Evolutionary conservation across 2,797 vertebrate species (phyloP).

Genomic region (Brotogeris chrysoptera): DNA sequence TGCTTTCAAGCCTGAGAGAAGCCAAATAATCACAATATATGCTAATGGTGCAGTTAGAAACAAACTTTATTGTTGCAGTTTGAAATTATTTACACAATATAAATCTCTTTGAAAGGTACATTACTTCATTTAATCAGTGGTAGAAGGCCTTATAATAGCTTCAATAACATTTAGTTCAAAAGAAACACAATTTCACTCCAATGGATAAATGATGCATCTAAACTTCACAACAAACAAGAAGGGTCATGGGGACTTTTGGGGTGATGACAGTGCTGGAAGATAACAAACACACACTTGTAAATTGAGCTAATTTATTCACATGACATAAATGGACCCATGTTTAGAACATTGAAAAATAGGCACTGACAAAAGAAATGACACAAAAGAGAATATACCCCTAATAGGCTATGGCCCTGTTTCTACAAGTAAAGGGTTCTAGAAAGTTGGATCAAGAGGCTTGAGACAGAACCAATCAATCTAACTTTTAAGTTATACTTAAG

Average conservation of each 20-base stretch:
- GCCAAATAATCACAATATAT: constrained; percentile 8
- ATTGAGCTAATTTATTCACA: constrained; percentile 57
- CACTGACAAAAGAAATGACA: neutral
- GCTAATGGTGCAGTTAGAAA: constrained; percentile 67
- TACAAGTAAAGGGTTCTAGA: neutral
- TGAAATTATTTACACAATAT: constrained; percentile 81
- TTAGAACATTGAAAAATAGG: constrained; percentile 46
- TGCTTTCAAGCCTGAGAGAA: neutral
- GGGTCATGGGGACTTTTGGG: neutral
- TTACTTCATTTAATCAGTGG: constrained; percentile 77
- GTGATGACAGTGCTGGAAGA: neutral
- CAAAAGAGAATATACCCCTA: constrained; percentile 54
- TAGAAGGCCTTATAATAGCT: constrained; percentile 76
- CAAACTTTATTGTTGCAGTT: constrained; percentile 80
- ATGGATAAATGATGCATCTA: constrained; percentile 69
- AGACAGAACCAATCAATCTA: constrained; percentile 8
- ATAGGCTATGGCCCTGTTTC: neutral
- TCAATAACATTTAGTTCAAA: constrained; percentile 69
- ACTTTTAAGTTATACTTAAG: constrained; percentile 17
- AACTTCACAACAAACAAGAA: constrained; percentile 64
- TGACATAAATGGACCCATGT: constrained; percentile 55
- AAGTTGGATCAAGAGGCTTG: neutral
- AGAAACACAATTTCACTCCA: constrained; percentile 70
- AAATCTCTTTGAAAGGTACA: constrained; percentile 82
- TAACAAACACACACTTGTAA: constrained; percentile 25